phyloP scores from a whole-genome alignment of 2,888 invertebrate species.

The Epirrita christyi region DNA sequence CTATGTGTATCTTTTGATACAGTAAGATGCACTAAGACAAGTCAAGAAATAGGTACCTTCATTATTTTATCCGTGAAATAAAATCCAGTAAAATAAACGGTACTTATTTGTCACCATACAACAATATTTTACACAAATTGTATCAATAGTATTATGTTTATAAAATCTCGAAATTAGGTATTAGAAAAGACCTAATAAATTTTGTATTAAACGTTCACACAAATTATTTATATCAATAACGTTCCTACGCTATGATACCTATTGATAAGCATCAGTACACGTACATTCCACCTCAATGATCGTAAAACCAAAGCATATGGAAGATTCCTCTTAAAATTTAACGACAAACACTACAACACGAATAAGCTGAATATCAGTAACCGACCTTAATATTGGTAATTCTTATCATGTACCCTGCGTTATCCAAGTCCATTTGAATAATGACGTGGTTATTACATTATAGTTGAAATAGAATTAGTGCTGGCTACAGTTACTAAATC shows the following conservation, averaged over 20 bases:
- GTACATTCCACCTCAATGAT: constrained; percentile 48
- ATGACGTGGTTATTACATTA: constrained; percentile 41
- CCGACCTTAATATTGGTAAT: constrained; percentile 58
- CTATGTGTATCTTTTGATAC: no score
- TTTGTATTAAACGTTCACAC: no score
- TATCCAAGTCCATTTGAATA: constrained; percentile 49
- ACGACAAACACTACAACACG: constrained; percentile 63
- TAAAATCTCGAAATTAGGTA: no score
- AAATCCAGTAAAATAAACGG: no score
- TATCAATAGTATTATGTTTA: no score
- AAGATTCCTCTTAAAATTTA: constrained; percentile 73
- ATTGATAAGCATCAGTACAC: constrained; percentile 25
- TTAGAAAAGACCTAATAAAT: no score
- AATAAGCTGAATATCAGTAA: constrained; percentile 60
- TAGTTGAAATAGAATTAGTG: constrained; percentile 39
- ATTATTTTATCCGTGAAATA: no score
- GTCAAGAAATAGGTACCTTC: no score
- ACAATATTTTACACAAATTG: no score
- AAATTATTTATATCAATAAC: no score
- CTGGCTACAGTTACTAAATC: constrained; percentile 30
- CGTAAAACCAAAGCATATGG: constrained; percentile 64
- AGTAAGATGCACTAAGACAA: no score
- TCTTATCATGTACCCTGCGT: constrained; percentile 45
- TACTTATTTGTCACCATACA: no score
- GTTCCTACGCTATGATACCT: constrained; percentile 7